Base-by-base conservation (phyloP, 2,113 vertebrate species). In the Zapornia atra region DNA sequence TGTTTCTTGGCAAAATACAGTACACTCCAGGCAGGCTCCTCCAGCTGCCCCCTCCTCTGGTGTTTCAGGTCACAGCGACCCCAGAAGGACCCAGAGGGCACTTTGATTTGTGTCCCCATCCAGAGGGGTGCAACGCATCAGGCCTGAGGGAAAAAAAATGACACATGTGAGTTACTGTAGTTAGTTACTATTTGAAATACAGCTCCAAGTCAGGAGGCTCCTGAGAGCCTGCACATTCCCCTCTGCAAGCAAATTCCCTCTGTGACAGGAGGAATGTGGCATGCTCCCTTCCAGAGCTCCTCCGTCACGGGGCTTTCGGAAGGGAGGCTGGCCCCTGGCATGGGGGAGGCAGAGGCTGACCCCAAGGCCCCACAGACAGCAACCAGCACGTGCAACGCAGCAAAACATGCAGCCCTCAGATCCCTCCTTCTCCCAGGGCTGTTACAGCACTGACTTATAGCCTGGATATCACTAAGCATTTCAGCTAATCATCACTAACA, bases 301-400 rank as follows among this genome's bases (percentile, higher is more conserved):
- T 29, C 93, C 14, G 1, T 3, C 4, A 2, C 0, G 6, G 40
- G 29, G 17, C 15, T n/a, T 38, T 19, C 18, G 20, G 34, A 34
- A n/a, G 31, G 63, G 38, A 77, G 12, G 4, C 33, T 54, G 18
- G 59, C 82, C 57, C 83, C 80, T 9, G 4, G 61, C 26, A 7
- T 1, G 10, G 25, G 7, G 42, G 33, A 33, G 46, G 66, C 46
- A 56, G n/a, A 13, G 48, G 5, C 11, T 6, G 46, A 17, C 46
- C 42, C 28, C 40, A 20, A 18, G 36, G 59, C 34, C n/a, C 19
- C 6, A 24, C 54, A 17, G 38, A 5, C 38, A 46, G 66, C 50
- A 40, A 4, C 57, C 8, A 19, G 2, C 66, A 31, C 12, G 1
- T 1, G 29, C 15, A 1, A 1, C 6, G 7, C n/a, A 10, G 15